Evolutionary conservation across 1,140 invertebrate genomes (phyloP).

Genomic region (Bombus picipes): DNA sequence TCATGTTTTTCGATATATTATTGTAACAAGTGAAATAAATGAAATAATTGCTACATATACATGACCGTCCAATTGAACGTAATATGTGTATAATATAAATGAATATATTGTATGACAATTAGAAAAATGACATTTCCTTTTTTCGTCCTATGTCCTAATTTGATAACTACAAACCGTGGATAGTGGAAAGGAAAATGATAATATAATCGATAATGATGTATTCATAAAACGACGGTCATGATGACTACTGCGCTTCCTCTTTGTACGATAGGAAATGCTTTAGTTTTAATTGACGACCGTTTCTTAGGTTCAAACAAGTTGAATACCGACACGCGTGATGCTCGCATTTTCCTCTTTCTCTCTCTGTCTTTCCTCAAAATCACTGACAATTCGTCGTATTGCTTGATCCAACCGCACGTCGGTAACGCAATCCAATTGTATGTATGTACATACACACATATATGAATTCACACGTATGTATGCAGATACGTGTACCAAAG

Average conservation of each 20-base stretch:
- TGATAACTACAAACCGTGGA: not conserved
- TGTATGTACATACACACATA: too few species aligned
- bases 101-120: too few species aligned
- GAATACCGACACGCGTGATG: not conserved
- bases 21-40: not conserved
- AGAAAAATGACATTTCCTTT: not conserved
- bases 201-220: not conserved
- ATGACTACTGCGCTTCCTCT: not conserved
- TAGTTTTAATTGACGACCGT: not conserved
- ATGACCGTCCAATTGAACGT: too few species aligned
- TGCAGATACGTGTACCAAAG: constrained; percentile 1
- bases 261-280: not conserved
- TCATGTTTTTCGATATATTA: too few species aligned
- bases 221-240: not conserved
- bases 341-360: not conserved
- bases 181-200: not conserved
- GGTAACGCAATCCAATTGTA: not conserved
- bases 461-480: not conserved
- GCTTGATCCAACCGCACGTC: not conserved
- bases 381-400: not conserved
- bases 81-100: too few species aligned
- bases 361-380: too few species aligned
- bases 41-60: too few species aligned
- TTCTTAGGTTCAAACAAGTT: not conserved
- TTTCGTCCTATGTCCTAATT: too few species aligned